Conservation (phyloP, 2,113 vertebrate genomes). For the Danionella cerebrum region DNA sequence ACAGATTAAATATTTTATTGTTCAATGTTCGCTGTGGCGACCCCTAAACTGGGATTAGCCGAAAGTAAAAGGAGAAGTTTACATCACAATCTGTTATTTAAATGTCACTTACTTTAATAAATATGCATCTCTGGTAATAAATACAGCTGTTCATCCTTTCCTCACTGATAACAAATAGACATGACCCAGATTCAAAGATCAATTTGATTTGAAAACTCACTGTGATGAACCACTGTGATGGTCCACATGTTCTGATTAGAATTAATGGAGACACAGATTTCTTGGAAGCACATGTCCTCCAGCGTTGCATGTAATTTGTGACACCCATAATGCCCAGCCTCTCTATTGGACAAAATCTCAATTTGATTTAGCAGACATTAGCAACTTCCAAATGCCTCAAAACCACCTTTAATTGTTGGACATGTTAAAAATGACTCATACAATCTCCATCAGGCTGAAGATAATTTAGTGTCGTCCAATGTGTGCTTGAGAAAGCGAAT, state of each 20-base stretch:
- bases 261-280: slow-evolving; percentile 17
- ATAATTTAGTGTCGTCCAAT: no score
- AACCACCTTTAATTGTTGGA: no score
- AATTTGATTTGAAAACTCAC: neutral
- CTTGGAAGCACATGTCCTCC: slow-evolving; percentile 15
- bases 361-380: neutral
- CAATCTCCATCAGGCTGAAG: no score
- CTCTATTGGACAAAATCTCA: neutral
- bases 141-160: neutral
- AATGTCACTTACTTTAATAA: neutral
- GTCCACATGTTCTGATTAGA: slow-evolving; percentile 20
- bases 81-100: no score
- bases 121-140: neutral
- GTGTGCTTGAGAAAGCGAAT: no score
- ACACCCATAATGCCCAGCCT: neutral
- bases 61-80: no score
- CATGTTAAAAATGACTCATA: no score
- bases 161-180: neutral
- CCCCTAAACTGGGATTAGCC: no score
- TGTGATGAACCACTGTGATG: neutral
- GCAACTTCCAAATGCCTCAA: no score
- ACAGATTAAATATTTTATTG: no score
- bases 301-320: slow-evolving; percentile 22
- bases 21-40: no score
- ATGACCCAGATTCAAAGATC: slow-evolving; percentile 1